Base-by-base conservation (phyloP, 1,140 invertebrate species). In the Acromyrmex echinatior region DNA sequence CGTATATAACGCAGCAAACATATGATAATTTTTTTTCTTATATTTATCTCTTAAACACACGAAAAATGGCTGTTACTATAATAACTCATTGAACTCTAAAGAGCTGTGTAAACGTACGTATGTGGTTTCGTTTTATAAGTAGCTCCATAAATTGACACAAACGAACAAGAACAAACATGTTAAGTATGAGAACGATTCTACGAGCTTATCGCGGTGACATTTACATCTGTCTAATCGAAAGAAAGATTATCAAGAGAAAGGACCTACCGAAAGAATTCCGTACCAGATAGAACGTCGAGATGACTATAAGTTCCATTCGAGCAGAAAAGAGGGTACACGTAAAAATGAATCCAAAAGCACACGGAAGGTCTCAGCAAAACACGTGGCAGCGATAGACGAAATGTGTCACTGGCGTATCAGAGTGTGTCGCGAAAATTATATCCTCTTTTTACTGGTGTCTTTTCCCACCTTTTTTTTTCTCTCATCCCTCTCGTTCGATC, bases 371-470 rank as follows among this genome's bases (percentile, higher is more conserved):
- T 70, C 49, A 28, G 28, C 35, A 35, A 80, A 71, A 58, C 31
- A 66, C 14, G 28, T 3, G 74, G 39, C 39, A 45, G n/a, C 51
- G 80, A 68, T 79, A 86, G 58, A 53, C 62, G 70, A 58, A 85
- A 81, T 82, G 80, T 77, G 86, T 90, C 63, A 68, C 66, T 73
- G 45, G 39, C 56, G 86, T 89, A 81, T 90, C 86, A 63, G 76
- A 58, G 86, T 51, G n/a, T 77, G 71, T 53, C 45, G 28, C 78
- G 5, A 79, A 81, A 86, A 86, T 81, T 68, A 68, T 86, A 5
- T 80, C 60, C 35, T 58, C 49, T 76, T 60, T 35, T 78, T 56
- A 51, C 51, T 28, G 16, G 31, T 35, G 45, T 31, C 28, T 49
- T 31, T 74, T 65, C 12, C 12, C 25, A 49, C 4, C 21, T 28